Conservation (phyloP, 1,140 invertebrate genomes). For the Aphis gossypii region DNA sequence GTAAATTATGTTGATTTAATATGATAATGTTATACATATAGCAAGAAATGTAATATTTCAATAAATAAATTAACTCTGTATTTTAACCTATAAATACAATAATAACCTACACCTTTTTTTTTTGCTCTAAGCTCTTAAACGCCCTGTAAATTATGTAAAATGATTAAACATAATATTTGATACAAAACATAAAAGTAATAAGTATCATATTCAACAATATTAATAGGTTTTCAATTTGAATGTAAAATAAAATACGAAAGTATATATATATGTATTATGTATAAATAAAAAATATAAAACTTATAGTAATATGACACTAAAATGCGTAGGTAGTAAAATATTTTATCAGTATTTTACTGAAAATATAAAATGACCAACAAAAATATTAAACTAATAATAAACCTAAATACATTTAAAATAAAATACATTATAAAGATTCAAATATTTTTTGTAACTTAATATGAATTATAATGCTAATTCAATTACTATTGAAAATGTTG, state of each 20-base stretch:
- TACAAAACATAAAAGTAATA: neutral
- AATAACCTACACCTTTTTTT: neutral
- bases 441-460: neutral
- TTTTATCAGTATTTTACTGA: neutral
- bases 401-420: neutral
- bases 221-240: neutral
- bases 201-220: neutral
- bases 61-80: neutral
- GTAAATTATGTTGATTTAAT: conserved; percentile 4
- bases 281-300: neutral
- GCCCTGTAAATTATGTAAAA: neutral
- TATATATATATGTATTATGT: neutral
- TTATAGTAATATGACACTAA: neutral
- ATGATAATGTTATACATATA: neutral
- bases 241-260: neutral
- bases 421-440: neutral
- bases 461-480: neutral
- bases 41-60: conserved; percentile 11
- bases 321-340: neutral
- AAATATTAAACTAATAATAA: neutral
- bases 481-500: neutral
- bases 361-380: neutral
- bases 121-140: neutral
- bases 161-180: neutral
- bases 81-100: neutral